Evolutionary conservation across 2,113 vertebrate genomes (phyloP), one percentile per base, ranked within the genome.

Genomic region (Osmerus eperlanus): DNA sequence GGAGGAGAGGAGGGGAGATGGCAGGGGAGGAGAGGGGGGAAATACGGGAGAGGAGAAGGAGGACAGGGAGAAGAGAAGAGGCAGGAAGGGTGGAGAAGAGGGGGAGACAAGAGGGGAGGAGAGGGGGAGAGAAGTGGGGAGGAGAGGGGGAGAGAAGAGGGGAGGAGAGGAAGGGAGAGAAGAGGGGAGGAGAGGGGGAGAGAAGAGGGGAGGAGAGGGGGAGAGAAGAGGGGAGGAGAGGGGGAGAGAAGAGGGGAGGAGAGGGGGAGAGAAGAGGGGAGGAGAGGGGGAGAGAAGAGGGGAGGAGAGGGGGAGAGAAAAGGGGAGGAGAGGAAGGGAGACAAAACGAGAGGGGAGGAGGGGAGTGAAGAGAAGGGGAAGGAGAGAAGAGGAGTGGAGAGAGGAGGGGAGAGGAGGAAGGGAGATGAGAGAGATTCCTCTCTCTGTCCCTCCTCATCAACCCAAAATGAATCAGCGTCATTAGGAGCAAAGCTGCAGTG

Each of bases 381-480:
- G 32, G 7, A 7, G 4, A 7, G 32, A 6, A 7, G 4, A 7
- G 32, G 7, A 28, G 25, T 28, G 25, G 25, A 28, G 32, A 7
- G 32, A 36, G 32, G 78, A 77, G 80, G 61, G 3, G 61, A 65
- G 74, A 74, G 78, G 71, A 72, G 68, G 73, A 36, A 36, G 32
- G 7, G 32, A 36, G 32, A 36, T 36, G 32, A 36, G 32, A 36
- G 41, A 47, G 15, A 47, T 56, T 56, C 61, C 18, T 69, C 63
- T 73, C 75, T 61, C 62, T 67, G 21, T 77, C 58, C 77, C 60
- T 65, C 78, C 72, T 81, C 73, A 86, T 80, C 77, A 83, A 60
- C 56, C 19, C 21, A 64, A 82, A 73, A 82, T 77, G 77, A 83
- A 80, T 77, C 77, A 85, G 76, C 58, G 61, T 76, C 81, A 78